Base-by-base conservation (phyloP, 2,113 vertebrate species). In the Aptenodytes forsteri region DNA sequence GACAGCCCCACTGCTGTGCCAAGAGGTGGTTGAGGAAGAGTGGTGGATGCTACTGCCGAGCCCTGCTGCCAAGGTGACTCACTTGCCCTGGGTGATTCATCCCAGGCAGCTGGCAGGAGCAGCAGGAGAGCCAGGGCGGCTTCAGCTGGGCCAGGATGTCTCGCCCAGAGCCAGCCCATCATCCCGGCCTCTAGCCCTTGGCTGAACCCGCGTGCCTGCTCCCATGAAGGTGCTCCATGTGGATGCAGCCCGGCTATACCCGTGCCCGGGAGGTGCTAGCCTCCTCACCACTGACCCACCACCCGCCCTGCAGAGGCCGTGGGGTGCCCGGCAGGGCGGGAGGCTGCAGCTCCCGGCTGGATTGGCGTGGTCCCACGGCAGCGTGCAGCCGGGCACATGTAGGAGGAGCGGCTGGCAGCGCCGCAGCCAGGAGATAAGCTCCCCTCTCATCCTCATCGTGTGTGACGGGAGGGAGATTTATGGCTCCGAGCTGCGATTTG, bases 391-490 rank as follows among this genome's bases (percentile, higher is more conserved):
- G 27, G 79, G 67, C 1, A 0, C 9, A 2, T 2, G 76, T 26
- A 23, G 88, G 84, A 72, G 75, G 67, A 79, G 77, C 6, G 5
- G 62, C 67, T 89, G 90, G 90, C 88, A 81, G 90, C 13, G 2
- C 50, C 55, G 21, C 81, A 76, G 95, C 83, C 21, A 0, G 81
- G 81, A 97, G 97, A 96, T 96, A 93, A 97, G 95, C 95, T 97
- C 77, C 77, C 69, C 14, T 55, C 89, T 96, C 94, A 89, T 89
- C 96, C 94, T 84, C 92, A 92, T 89, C 19, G 34, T 42, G 2
- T 82, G 77, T 95, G 94, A 96, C 64, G 54, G 92, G 49, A 93
- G 62, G 34, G 91, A 96, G 97, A 97, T 97, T 97, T 97, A 97
- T 95, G 94, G 91, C 87, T 95, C 77, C 9, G 2, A 85, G 91